Evolutionary conservation across 2,888 invertebrate species (phyloP).

Genomic region (Drosophila seclusa): DNA sequence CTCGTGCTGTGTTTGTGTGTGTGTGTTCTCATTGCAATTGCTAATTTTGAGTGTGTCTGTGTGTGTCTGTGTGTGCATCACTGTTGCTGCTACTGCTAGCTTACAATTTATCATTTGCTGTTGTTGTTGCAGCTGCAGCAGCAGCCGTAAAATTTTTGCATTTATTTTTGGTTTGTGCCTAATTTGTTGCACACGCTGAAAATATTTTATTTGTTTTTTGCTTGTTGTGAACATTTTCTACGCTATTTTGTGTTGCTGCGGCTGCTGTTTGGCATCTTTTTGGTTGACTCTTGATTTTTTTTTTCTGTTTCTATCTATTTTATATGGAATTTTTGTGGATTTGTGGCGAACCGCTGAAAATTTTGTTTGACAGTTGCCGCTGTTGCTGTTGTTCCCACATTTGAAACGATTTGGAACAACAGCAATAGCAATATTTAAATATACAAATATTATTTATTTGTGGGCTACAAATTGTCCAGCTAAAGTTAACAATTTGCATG

Average conservation of each 20-base stretch:
- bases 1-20: constrained; percentile 48
- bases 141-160: constrained; percentile 38
- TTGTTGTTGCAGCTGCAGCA: constrained; percentile 23
- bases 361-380: constrained; percentile 23
- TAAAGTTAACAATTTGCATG: constrained; percentile 53
- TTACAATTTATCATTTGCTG: constrained; percentile 37
- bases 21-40: constrained; percentile 66
- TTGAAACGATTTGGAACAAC: constrained; percentile 1
- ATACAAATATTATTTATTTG: not conserved
- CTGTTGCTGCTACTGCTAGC: constrained; percentile 24
- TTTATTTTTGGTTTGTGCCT: constrained; percentile 64
- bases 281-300: constrained; percentile 30
- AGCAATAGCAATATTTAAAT: constrained; percentile 1
- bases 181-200: constrained; percentile 62
- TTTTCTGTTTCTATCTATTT: constrained; percentile 7
- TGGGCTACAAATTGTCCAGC: constrained; percentile 11
- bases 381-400: constrained; percentile 2
- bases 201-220: constrained; percentile 39
- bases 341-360: constrained; percentile 20
- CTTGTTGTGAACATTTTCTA: constrained; percentile 21
- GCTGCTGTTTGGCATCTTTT: constrained; percentile 43
- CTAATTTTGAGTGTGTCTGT: constrained; percentile 45
- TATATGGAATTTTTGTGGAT: constrained; percentile 65
- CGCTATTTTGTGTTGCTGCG: constrained; percentile 24
- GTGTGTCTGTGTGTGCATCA: constrained; percentile 28